Conservation (phyloP, 2,888 invertebrate genomes). For the Magallana nippona region DNA sequence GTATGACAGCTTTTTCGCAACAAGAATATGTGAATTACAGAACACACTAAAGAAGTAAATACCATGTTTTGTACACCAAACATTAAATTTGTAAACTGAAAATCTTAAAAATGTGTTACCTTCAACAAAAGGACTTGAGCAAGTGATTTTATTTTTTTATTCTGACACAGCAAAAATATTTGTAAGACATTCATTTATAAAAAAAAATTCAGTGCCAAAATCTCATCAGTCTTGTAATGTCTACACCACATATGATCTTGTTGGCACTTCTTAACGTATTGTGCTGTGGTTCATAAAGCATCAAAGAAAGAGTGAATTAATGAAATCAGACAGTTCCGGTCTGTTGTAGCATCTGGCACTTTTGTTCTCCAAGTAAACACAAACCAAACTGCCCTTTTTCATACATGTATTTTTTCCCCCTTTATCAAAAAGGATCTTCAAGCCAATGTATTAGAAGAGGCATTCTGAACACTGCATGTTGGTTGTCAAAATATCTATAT, state of each 20-base stretch:
- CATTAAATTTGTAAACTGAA: too few species aligned
- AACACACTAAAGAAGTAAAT: too few species aligned
- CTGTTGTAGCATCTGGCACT: constrained; percentile 4
- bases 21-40: too few species aligned
- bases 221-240: neutral
- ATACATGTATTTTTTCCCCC: neutral
- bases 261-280: neutral
- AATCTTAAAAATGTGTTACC: too few species aligned
- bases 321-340: constrained; percentile 30
- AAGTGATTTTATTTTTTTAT: neutral
- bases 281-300: constrained; percentile 31
- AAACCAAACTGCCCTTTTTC: neutral
- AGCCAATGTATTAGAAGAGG: too few species aligned
- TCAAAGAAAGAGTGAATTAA: constrained; percentile 3
- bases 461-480: too few species aligned
- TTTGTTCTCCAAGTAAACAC: constrained; percentile 4
- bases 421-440: neutral
- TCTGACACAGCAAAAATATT: neutral
- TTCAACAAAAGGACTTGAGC: constrained; percentile 10
- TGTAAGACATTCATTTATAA: neutral
- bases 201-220: too few species aligned
- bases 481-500: too few species aligned
- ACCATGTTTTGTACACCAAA: too few species aligned
- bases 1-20: too few species aligned
- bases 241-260: constrained; percentile 17